phyloP scores from a whole-genome alignment of 2,888 invertebrate species.

The Punctoribates punctum region DNA sequence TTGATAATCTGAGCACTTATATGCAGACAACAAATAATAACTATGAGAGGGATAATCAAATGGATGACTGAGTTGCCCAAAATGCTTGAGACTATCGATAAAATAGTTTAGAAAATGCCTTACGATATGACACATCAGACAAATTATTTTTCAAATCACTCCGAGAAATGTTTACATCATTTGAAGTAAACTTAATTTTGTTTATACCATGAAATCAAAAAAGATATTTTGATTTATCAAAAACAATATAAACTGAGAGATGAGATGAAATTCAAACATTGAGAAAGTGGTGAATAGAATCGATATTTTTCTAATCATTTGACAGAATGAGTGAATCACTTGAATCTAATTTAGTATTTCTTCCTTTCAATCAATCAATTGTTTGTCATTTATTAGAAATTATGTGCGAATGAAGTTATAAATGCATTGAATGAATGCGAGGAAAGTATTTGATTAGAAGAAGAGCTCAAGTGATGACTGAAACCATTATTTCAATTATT shows the following conservation, averaged over 20 bases:
- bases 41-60: too few species aligned
- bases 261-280: too few species aligned
- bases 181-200: not conserved
- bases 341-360: too few species aligned
- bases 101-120: not conserved
- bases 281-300: too few species aligned
- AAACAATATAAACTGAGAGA: too few species aligned
- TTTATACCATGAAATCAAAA: not conserved
- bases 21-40: too few species aligned
- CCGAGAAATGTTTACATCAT: not conserved
- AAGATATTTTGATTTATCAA: not conserved
- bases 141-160: not conserved
- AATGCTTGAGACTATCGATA: too few species aligned
- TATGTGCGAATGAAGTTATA: too few species aligned
- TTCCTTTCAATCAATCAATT: not conserved
- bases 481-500: slow-evolving; percentile 1
- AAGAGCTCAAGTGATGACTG: not conserved
- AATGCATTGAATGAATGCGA: not conserved
- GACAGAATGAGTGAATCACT: too few species aligned
- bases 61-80: too few species aligned
- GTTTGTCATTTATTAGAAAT: not conserved
- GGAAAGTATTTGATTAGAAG: not conserved
- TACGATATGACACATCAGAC: not conserved
- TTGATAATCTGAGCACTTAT: too few species aligned
- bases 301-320: too few species aligned